Percentiles rank a stretch among this genome's conserved stretches.
Conservation (phyloP, 2,888 invertebrate species). For the Xestia ashworthii region DNA sequence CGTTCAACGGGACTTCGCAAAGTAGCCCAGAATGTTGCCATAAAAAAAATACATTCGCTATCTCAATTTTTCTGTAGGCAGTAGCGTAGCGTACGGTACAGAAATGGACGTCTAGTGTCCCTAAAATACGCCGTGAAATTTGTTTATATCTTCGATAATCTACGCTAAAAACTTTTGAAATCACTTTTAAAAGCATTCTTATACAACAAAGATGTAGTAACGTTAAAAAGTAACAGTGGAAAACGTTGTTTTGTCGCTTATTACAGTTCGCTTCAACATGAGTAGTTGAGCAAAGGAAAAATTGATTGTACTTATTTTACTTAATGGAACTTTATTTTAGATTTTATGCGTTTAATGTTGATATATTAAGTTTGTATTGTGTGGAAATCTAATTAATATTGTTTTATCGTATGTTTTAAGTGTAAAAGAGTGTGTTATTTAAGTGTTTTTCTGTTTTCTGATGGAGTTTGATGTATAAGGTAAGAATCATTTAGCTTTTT, state of each 20-base stretch:
- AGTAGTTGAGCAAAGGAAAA: constrained; percentile 42
- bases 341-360: constrained; percentile 67
- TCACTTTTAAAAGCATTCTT: constrained; percentile 84
- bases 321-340: constrained; percentile 65
- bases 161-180: constrained; percentile 88
- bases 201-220: constrained; percentile 84
- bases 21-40: constrained; percentile 81
- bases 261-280: constrained; percentile 75
- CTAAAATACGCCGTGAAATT: constrained; percentile 83
- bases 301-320: constrained; percentile 68
- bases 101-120: constrained; percentile 88
- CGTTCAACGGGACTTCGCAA: constrained; percentile 60
- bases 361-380: constrained; percentile 70
- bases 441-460: constrained; percentile 69
- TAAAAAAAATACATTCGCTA: constrained; percentile 80
- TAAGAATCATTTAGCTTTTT: constrained; percentile 68
- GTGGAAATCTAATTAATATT: constrained; percentile 65
- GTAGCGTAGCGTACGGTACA: constrained; percentile 86
- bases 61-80: constrained; percentile 86
- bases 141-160: constrained; percentile 90
- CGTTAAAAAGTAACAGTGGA: constrained; percentile 78
- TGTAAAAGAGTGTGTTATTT: constrained; percentile 66
- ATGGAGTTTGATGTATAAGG: constrained; percentile 75
- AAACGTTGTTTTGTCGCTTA: constrained; percentile 81
- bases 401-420: constrained; percentile 68